These are phyloP conservation scores for Melanocharis versteri DNA, from an alignment of 2,113 vertebrate species.

Conservation along the genomic window DNA sequence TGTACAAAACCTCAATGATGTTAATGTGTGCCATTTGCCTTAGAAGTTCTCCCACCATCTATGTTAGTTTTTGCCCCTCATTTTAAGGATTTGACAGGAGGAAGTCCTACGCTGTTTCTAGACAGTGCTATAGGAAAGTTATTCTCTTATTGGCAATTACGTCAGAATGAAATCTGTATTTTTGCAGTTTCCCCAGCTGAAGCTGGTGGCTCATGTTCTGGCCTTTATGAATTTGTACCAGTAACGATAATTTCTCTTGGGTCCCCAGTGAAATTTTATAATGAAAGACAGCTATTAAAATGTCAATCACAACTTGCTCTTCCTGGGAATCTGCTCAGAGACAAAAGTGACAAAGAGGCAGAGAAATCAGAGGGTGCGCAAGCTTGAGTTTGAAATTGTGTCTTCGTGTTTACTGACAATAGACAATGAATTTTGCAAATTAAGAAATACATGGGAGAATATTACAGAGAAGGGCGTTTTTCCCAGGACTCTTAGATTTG, in stretches of 20 bases:
- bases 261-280: not conserved
- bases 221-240: not conserved
- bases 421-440: not conserved
- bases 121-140: not conserved
- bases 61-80: not conserved
- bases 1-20: not conserved
- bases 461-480: not conserved
- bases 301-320: not conserved
- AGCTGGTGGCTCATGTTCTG: not conserved
- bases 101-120: not conserved
- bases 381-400: not conserved
- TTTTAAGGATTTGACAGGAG: not conserved
- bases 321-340: not conserved
- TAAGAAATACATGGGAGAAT: not conserved
- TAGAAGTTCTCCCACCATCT: not conserved
- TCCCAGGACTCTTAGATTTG: not conserved
- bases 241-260: not conserved
- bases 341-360: not conserved
- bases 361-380: rapidly evolving
- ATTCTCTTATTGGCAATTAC: not conserved
- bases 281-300: not conserved
- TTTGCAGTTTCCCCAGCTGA: not conserved
- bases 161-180: not conserved
- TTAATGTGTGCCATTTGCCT: not conserved
- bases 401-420: not conserved